phyloP scores from a whole-genome alignment of 2,797 vertebrate species.

The Scolopax bukidnonensis region DNA sequence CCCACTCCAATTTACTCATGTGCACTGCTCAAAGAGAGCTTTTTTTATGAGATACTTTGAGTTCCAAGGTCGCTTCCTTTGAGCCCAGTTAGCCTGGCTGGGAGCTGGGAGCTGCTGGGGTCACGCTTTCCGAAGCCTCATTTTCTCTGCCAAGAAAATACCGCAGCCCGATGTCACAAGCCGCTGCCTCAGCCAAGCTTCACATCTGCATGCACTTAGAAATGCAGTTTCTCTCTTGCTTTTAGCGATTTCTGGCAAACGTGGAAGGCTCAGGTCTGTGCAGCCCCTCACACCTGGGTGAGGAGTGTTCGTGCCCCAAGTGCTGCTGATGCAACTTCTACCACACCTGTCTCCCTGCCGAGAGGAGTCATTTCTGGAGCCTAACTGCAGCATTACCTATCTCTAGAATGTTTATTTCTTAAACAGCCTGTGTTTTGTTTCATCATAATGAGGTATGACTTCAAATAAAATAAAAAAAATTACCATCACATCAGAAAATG shows the following conservation, averaged over 20 bases:
- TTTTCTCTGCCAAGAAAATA: slow-evolving; percentile 73
- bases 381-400: neutral
- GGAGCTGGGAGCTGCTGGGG: slow-evolving; percentile 66
- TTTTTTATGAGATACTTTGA: slow-evolving; percentile 62
- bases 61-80: slow-evolving; percentile 66
- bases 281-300: slow-evolving; percentile 11
- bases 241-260: slow-evolving; percentile 56
- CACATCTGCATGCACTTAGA: slow-evolving; percentile 83
- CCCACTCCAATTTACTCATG: slow-evolving; percentile 16
- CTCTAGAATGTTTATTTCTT: neutral
- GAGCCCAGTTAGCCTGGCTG: slow-evolving; percentile 54
- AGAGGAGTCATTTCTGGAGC: neutral
- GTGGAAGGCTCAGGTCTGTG: neutral
- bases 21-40: slow-evolving; percentile 29
- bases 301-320: neutral
- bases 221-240: slow-evolving; percentile 65
- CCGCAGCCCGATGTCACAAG: slow-evolving; percentile 72
- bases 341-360: neutral
- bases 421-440: neutral
- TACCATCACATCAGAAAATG: neutral
- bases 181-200: slow-evolving; percentile 68
- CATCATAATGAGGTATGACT: neutral
- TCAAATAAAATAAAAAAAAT: neutral
- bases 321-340: neutral
- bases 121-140: slow-evolving; percentile 52